These are phyloP conservation scores for Bellardia pandia DNA, from an alignment of 2,888 invertebrate species.

Conservation along the genomic window DNA sequence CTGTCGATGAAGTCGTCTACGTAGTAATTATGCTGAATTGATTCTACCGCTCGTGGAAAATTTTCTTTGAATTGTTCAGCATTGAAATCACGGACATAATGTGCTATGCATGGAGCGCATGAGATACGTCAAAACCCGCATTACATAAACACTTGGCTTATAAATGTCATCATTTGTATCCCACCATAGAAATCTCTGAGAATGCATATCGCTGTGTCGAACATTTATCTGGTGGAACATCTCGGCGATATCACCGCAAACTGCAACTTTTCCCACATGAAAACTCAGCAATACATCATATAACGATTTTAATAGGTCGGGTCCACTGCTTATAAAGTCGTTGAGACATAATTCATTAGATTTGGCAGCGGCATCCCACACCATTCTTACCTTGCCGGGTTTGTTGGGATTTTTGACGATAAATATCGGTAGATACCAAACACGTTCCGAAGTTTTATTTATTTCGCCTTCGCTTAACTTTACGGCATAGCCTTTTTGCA, in stretches of 20 bases:
- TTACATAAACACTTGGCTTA: slow-evolving; percentile 72
- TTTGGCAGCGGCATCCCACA: slow-evolving; percentile 78
- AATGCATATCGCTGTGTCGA: slow-evolving; percentile 51
- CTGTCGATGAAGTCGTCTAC: slow-evolving; percentile 41
- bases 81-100: slow-evolving; percentile 63
- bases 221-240: slow-evolving; percentile 72
- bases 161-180: slow-evolving; percentile 55
- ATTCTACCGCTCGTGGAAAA: slow-evolving; percentile 53
- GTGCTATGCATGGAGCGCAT: slow-evolving; percentile 66
- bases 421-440: slow-evolving; percentile 73
- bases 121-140: slow-evolving; percentile 63
- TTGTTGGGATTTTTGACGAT: slow-evolving; percentile 74
- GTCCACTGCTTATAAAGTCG: slow-evolving; percentile 59
- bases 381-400: slow-evolving; percentile 75
- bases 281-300: slow-evolving; percentile 67
- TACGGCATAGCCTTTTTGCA: slow-evolving; percentile 65
- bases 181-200: slow-evolving; percentile 73
- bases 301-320: slow-evolving; percentile 48
- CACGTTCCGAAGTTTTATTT: neutral
- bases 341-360: slow-evolving; percentile 76
- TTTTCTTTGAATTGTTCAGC: no score
- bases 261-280: slow-evolving; percentile 60
- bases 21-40: slow-evolving; percentile 15
- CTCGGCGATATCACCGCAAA: slow-evolving; percentile 73
- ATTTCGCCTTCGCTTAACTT: slow-evolving; percentile 48